phyloP scores from a whole-genome alignment of 2,888 invertebrate genomes.

The Xylophagus ater region DNA sequence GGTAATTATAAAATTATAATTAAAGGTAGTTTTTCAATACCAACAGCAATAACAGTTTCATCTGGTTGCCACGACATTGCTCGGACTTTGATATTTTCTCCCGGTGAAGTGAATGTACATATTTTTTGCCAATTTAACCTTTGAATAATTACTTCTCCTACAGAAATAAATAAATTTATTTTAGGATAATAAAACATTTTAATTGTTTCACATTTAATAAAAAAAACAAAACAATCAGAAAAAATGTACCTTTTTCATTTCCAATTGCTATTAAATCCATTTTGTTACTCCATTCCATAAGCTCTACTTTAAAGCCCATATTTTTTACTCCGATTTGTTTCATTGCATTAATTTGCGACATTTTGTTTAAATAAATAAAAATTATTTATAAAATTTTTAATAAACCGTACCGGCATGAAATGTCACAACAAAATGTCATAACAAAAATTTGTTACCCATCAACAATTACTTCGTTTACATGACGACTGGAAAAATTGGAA shows the following conservation, averaged over 20 bases:
- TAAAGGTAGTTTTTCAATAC: slow-evolving; percentile 18
- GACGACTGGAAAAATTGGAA: too few species aligned
- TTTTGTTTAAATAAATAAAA: too few species aligned
- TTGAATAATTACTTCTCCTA: slow-evolving; percentile 79
- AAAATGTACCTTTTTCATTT: slow-evolving; percentile 61
- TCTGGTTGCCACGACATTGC: slow-evolving; percentile 90
- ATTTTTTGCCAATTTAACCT: slow-evolving; percentile 89
- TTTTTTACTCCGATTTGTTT: slow-evolving; percentile 35
- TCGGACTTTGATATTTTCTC: slow-evolving; percentile 61
- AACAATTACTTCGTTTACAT: too few species aligned
- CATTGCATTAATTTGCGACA: slow-evolving; percentile 35
- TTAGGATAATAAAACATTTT: too few species aligned
- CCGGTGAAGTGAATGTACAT: slow-evolving; percentile 68
- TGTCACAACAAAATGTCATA: too few species aligned
- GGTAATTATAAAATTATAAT: neutral
- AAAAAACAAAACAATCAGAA: slow-evolving; percentile 7
- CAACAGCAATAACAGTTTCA: slow-evolving; percentile 65
- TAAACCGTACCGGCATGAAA: too few species aligned
- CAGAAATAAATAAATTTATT: slow-evolving; percentile 11
- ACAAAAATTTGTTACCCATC: too few species aligned
- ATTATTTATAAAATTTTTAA: too few species aligned
- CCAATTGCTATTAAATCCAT: slow-evolving; percentile 87
- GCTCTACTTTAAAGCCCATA: slow-evolving; percentile 47
- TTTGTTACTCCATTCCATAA: slow-evolving; percentile 88
- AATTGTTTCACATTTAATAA: neutral